These are phyloP conservation scores for Parnassius mnemosyne DNA, from an alignment of 2,888 invertebrate species.

Conservation along the genomic window DNA sequence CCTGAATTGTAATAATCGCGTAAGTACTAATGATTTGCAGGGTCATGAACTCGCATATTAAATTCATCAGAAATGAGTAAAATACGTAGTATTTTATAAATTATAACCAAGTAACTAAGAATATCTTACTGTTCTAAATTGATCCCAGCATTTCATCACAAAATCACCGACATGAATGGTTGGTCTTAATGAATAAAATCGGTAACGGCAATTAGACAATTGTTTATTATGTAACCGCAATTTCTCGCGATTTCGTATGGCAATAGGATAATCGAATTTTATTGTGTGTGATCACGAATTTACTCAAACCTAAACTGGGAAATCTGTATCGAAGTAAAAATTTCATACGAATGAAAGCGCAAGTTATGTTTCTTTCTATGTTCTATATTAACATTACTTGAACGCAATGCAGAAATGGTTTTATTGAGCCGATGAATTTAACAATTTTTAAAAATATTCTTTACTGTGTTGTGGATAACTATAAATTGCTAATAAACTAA, in stretches of 20 bases:
- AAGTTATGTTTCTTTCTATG: conserved; percentile 47
- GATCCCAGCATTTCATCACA: conserved; percentile 38
- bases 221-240: conserved; percentile 60
- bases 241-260: conserved; percentile 67
- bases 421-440: too few relatives aligned
- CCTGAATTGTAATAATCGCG: too few relatives aligned
- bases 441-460: too few relatives aligned
- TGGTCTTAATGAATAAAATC: conserved; percentile 59
- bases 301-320: conserved; percentile 32
- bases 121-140: conserved; percentile 4
- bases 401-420: too few relatives aligned
- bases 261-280: conserved; percentile 57
- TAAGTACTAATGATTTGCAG: too few relatives aligned
- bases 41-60: too few relatives aligned
- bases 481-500: too few relatives aligned
- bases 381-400: conserved; percentile 37
- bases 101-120: background rate
- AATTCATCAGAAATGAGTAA: background rate
- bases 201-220: conserved; percentile 62
- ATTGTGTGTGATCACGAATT: conserved; percentile 70
- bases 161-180: conserved; percentile 61
- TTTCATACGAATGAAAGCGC: conserved; percentile 50
- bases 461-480: too few relatives aligned
- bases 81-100: background rate
- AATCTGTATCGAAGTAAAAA: conserved; percentile 33